These are phyloP conservation scores for Macquaria australasica DNA, from an alignment of 2,113 vertebrate genomes.

Conservation along the genomic window DNA sequence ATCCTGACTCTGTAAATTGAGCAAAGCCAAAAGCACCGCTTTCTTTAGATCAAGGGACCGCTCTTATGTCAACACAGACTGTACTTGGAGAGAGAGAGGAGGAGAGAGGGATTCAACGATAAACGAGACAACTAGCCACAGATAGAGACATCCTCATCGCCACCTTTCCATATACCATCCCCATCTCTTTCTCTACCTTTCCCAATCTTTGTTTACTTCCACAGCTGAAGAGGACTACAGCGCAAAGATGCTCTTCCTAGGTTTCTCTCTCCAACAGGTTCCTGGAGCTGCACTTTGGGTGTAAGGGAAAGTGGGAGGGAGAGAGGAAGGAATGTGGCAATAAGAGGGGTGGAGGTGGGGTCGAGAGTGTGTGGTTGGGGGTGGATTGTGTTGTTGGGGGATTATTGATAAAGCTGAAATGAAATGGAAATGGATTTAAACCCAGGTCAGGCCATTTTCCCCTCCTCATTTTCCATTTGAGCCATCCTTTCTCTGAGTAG, in stretches of 20 bases:
- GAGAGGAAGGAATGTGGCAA: constrained; percentile 44
- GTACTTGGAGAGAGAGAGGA: constrained; percentile 30
- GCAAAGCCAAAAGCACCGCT: constrained; percentile 67
- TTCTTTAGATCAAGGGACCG: constrained; percentile 63
- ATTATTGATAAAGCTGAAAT: constrained; percentile 77
- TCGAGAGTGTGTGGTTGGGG: constrained; percentile 73
- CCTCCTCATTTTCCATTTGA: constrained; percentile 84
- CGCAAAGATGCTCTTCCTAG: neutral
- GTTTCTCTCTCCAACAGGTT: constrained; percentile 72
- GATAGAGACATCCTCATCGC: constrained; percentile 49
- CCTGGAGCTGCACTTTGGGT: constrained; percentile 37
- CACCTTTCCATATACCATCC: constrained; percentile 55
- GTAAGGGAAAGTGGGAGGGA: constrained; percentile 25
- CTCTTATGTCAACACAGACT: constrained; percentile 53
- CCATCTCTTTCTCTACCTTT: constrained; percentile 49
- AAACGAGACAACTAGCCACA: constrained; percentile 37
- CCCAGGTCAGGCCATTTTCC: constrained; percentile 81
- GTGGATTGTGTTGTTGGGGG: constrained; percentile 71
- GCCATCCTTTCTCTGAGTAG: constrained; percentile 84
- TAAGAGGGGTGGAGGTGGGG: constrained; percentile 61
- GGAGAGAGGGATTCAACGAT: constrained; percentile 17
- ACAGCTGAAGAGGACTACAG: constrained; percentile 74
- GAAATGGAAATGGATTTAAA: constrained; percentile 78
- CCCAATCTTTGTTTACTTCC: constrained; percentile 65
- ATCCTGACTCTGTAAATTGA: constrained; percentile 71